Conservation (phyloP, 2,888 invertebrate genomes). For the Xylocampa areola region DNA sequence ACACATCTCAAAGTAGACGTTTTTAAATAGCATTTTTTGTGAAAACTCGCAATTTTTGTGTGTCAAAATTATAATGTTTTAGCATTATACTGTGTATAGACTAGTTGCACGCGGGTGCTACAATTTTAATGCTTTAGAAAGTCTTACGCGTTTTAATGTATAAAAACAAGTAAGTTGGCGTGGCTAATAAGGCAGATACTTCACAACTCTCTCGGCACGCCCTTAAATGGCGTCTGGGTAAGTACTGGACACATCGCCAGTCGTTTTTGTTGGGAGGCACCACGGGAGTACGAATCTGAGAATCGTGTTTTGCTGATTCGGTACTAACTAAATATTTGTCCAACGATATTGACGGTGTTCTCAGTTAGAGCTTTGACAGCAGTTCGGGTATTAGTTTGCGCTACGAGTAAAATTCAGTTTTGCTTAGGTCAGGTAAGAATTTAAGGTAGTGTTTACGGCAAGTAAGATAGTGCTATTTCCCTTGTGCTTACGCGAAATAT, state of each 20-base stretch:
- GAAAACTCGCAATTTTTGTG: constrained; percentile 10
- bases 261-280: constrained; percentile 46
- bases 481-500: no score
- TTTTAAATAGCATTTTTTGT: constrained; percentile 6
- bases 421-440: background rate
- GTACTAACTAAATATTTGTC: constrained; percentile 23
- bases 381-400: background rate
- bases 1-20: constrained; percentile 5
- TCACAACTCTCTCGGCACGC: constrained; percentile 56
- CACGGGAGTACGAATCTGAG: constrained; percentile 18
- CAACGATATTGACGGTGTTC: background rate
- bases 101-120: constrained; percentile 34
- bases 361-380: constrained; percentile 6
- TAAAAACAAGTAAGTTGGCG: constrained; percentile 56
- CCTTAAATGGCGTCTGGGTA: constrained; percentile 51
- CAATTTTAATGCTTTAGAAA: constrained; percentile 63
- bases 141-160: constrained; percentile 53
- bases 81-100: constrained; percentile 13
- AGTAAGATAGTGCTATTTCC: no score
- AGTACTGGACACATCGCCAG: constrained; percentile 37
- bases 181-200: constrained; percentile 54
- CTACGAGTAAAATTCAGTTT: constrained; percentile 4
- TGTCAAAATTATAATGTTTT: constrained; percentile 34
- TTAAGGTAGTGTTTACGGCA: background rate
- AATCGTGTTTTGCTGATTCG: constrained; percentile 38